These are phyloP conservation scores for Atherinosoma microstoma DNA, from an alignment of 2,797 vertebrate species.

Conservation along the genomic window DNA sequence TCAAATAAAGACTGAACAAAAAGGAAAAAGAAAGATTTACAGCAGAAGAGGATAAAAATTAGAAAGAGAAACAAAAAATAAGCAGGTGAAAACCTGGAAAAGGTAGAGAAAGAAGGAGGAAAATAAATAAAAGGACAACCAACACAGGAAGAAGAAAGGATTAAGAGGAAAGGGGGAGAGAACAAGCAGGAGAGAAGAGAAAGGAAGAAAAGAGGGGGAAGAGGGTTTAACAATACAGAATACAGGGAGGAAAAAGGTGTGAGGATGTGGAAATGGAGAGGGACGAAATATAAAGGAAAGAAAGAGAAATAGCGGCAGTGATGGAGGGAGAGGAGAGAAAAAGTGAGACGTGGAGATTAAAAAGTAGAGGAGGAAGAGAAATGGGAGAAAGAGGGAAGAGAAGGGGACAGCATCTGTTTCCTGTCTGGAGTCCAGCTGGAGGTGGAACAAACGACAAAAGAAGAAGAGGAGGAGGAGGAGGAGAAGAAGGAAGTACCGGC, in stretches of 20 bases:
- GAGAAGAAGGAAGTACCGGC: constrained; percentile 64
- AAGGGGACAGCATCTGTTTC: constrained; percentile 91
- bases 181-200: background rate
- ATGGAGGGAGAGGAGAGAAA: constrained; percentile 29
- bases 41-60: background rate
- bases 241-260: background rate
- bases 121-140: background rate
- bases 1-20: too few relatives aligned
- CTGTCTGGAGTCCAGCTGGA: constrained; percentile 87
- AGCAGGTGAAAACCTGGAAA: background rate
- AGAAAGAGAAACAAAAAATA: background rate
- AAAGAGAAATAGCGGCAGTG: background rate
- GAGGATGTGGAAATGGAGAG: constrained; percentile 6
- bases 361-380: constrained; percentile 46
- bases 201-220: constrained; percentile 10
- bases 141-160: background rate
- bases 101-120: background rate
- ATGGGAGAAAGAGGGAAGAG: constrained; percentile 80
- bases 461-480: constrained; percentile 51
- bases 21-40: too few relatives aligned
- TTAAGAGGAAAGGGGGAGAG: background rate
- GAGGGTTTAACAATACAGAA: background rate
- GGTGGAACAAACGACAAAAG: constrained; percentile 80
- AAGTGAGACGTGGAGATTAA: constrained; percentile 47
- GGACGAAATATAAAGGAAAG: constrained; percentile 10